A percentile compares a stretch with the other conserved stretches of the same genome.
phyloP scores from a whole-genome alignment of 2,797 vertebrate genomes.

The Amniataba percoides region DNA sequence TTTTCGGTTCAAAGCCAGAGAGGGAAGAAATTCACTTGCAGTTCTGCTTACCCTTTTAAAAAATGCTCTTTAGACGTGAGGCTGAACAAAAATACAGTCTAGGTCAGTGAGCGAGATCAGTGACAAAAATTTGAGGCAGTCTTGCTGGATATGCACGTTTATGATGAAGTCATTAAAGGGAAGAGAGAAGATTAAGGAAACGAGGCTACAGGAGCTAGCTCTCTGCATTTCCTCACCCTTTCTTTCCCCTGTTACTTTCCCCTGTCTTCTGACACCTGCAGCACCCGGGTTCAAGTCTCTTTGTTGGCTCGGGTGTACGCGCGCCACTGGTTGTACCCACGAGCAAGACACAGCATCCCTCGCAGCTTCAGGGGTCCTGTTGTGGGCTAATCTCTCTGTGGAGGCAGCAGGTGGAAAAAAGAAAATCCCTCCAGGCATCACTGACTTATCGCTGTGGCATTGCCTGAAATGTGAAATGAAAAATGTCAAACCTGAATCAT shows the following conservation, averaged over 20 bases:
- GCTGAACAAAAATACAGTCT: constrained; percentile 24
- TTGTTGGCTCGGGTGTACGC: constrained; percentile 31
- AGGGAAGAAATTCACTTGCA: constrained; percentile 45
- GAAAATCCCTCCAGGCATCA: constrained; percentile 60
- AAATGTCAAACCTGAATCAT: constrained; percentile 40
- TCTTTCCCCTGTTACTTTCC: constrained; percentile 4
- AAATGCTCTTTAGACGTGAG: constrained; percentile 39
- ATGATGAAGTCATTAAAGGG: constrained; percentile 41
- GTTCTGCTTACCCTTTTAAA: constrained; percentile 62
- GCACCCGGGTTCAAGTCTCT: constrained; percentile 42
- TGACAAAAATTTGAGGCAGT: constrained; percentile 31
- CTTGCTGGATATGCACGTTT: constrained; percentile 57
- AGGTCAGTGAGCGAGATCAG: constrained; percentile 48
- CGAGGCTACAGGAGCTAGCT: constrained; percentile 11
- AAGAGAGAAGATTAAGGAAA: constrained; percentile 37
- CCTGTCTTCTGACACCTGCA: constrained; percentile 43
- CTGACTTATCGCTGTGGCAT: constrained; percentile 45
- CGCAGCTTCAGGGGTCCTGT: constrained; percentile 48
- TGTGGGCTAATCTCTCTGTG: constrained; percentile 62
- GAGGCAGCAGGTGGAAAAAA: constrained; percentile 62
- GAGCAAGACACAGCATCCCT: constrained; percentile 54
- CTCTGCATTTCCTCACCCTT: constrained; percentile 26
- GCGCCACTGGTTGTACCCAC: constrained; percentile 46
- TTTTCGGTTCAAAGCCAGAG: constrained; percentile 48
- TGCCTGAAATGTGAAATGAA: constrained; percentile 46